phyloP scores from a whole-genome alignment of 2,888 invertebrate genomes.

The Gandaritis pyraliata region DNA sequence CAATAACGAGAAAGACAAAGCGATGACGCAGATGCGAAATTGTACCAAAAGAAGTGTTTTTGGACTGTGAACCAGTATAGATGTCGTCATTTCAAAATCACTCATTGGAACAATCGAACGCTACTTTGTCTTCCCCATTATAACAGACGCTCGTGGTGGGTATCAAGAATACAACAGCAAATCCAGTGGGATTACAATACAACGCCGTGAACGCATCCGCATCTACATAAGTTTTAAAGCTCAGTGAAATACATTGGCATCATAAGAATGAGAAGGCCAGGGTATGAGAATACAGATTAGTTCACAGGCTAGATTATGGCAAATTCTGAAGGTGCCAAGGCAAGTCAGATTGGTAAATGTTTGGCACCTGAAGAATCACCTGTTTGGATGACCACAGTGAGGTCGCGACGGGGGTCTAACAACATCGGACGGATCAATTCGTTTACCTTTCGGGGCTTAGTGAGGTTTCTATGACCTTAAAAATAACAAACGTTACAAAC shows the following conservation, averaged over 20 bases:
- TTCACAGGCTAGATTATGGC: conserved; percentile 51
- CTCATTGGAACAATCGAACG: conserved; percentile 12
- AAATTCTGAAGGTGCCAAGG: conserved; percentile 37
- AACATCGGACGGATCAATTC: conserved; percentile 79
- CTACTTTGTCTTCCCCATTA: conserved; percentile 15
- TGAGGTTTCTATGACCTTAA: conserved; percentile 45
- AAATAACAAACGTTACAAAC: conserved; percentile 15
- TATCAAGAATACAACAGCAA: conserved; percentile 53
- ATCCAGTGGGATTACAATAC: conserved; percentile 47
- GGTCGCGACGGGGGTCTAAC: conserved; percentile 66
- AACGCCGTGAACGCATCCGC: conserved; percentile 61
- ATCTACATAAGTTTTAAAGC: conserved; percentile 52
- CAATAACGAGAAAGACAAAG: conserved; percentile 7
- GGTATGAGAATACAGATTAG: conserved; percentile 51
- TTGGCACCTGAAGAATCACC: conserved; percentile 37
- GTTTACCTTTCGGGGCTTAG: conserved; percentile 61
- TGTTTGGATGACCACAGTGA: conserved; percentile 56
- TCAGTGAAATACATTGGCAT: conserved; percentile 47
- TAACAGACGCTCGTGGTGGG: conserved; percentile 58
- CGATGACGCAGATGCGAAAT: neutral
- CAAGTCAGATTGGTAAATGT: conserved; percentile 5
- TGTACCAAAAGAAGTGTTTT: neutral
- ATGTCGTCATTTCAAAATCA: no score
- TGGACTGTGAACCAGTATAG: no score
- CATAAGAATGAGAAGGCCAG: conserved; percentile 42